Evolutionary conservation across 2,888 invertebrate genomes (phyloP), one percentile per base, ranked within the genome.

Genomic region (Lasioglossum calceatum): DNA sequence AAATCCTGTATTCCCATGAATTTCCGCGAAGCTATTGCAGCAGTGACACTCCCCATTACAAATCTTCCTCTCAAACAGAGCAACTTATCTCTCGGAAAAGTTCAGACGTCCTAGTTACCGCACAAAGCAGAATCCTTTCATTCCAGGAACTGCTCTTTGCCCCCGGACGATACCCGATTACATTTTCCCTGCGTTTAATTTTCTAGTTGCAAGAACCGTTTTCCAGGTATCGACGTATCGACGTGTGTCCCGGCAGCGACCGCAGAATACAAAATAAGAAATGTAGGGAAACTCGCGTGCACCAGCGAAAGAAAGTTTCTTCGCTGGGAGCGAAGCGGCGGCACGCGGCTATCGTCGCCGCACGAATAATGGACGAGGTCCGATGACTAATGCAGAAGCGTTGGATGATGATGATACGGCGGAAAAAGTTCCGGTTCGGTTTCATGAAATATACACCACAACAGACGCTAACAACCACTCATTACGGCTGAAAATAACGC

Each of bases 311-410:
- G 64, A 81, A 81, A 87, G 58, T 87, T 84, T 70, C 54, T 39
- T 61, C n/a, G 42, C 64, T 58, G n/a, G 58, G n/a, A 12, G n/a
- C 36, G 47, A 16, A 36, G 64, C 79, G 36, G 23, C 47, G 84
- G 75, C 36, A 75, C 54, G 82, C 76, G 61, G 44, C 70, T 76
- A 79, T 81, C 74, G 75, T 74, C 73, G 72, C 70, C 71, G 64
- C 72, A 85, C 79, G 87, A 91, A 87, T 88, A 89, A 87, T 85
- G 83, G 79, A 79, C 79, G 82, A 85, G 84, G 87, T 82, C 42
- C 90, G 87, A 89, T 89, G 88, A 88, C 88, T 90, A 91, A 92
- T 92, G 92, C 88, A 84, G 87, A 88, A 77, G 89, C 86, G 82
- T 2, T 84, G 81, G 67, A 84, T 80, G 90, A 90, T 89, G 90